Evolutionary conservation across 2,888 invertebrate genomes (phyloP), one percentile per base, ranked within the genome.

Genomic region (Cosmorhoe ocellata): DNA sequence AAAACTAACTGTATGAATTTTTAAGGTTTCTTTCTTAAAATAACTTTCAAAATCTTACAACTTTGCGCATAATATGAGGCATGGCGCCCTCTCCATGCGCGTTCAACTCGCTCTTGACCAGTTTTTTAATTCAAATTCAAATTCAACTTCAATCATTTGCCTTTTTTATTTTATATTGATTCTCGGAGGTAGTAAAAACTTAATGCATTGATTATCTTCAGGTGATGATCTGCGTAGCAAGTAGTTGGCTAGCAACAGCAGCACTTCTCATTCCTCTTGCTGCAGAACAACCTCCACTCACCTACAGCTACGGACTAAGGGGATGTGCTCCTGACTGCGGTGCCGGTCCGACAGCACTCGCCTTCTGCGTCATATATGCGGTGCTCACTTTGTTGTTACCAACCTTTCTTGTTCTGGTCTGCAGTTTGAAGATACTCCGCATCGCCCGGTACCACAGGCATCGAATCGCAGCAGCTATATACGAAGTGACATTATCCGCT

Each of bases 381-480:
- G 74, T 92, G 2, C 71, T 94, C 46, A 94, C 95, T 0, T 80
- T 95, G 18, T 77, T 94, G 0, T 76, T 95, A 41, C 95, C 95
- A 0, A 92, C 93, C 2, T 88, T 92, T 6, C 90, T 95, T 40
- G 93, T 95, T 30, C 91, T 95, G 12, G 89, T 93, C 56, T 95
- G 95, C 81, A 95, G 95, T 70, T 82, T 95, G 33, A 94, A 95
- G 88, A 92, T 93, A 41, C 83, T 93, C 40, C 92, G 93, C 69
- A 93, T 93, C 49, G 93, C 93, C 6, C 85, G 93, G 0, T 95
- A 95, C 76, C 96, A 96, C 71, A 92, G 95, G 4, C 96, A 96
- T 74, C 92, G 96, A 51, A 96, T 96, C 63, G 95, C 96, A 22
- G 95, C 95, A 36, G 96, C 96, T 14, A 95, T 96, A 61, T 96